Base-by-base conservation (phyloP, 2,888 invertebrate genomes). In the Exocentrus adspersus region DNA sequence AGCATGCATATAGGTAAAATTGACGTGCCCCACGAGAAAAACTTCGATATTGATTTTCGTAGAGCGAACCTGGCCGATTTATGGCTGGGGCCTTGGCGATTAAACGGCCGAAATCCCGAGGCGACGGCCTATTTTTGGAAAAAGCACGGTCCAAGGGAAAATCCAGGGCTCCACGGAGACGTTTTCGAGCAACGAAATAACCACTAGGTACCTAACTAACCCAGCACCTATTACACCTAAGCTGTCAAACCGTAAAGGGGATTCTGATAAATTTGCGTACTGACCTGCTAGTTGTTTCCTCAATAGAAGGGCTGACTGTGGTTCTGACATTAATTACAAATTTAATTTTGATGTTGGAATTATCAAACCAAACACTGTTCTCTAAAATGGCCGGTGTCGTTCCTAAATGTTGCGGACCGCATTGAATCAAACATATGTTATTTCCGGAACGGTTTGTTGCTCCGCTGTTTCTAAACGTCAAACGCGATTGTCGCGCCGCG, bases 271-370 rank as follows among this genome's bases (percentile, higher is more conserved):
- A 65, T 59, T 52, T 62, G 64, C 70, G 60, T 70, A 86, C 87
- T 86, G 89, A 95, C 95, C 95, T 90, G 95, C 94, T 87, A 95
- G 88, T 88, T 95, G 95, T 90, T 95, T 95, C 87, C 93, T 91
- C 86, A 95, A 89, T 87, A 95, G 88, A 86, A 95, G 91, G 85
- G 95, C 92, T 86, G 95, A 95, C 91, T 95, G 95, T 90, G 90
- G 91, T 89, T 94, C 94, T 90, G 94, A 93, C 94, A 94, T 94
- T 91, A 91, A 92, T 90, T 90, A 89, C 89, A 88, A 89, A 87
- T 89, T 87, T 86, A 87, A 89, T 90, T 88, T 89, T 89, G 88
- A 89, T 87, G 87, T 87, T 60, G 69, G 64, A 72, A 68, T 70
- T 72, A 72, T 73, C 72, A 72, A 72, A 72, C 88, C 71, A 68